Percentiles rank a stretch among this genome's conserved stretches.
Conservation (phyloP, 2,888 invertebrate species). For the Stenolophus ochropezus region DNA sequence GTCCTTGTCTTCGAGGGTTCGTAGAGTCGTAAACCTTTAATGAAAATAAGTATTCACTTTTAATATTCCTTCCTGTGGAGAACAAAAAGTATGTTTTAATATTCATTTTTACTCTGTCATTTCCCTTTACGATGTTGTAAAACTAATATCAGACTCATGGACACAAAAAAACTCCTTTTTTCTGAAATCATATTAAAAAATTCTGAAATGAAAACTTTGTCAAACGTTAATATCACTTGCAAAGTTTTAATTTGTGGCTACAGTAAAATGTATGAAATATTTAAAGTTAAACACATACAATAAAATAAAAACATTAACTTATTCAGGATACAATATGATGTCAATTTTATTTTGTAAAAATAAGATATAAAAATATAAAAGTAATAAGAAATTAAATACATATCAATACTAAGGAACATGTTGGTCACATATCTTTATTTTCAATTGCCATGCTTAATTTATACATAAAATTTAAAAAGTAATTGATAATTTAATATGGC, state of each 20-base stretch:
- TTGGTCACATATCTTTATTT: no score
- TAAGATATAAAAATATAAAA: no score
- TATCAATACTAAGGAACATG: no score
- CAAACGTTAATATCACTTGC: not conserved
- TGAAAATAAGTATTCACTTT: conserved; percentile 7
- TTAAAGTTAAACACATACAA: no score
- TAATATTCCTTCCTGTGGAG: not conserved
- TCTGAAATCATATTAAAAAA: not conserved
- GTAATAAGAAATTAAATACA: no score
- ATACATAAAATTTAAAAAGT: no score
- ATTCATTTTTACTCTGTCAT: not conserved
- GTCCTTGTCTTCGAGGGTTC: not conserved
- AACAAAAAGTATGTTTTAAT: not conserved
- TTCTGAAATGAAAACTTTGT: not conserved
- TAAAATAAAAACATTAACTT: no score
- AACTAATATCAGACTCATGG: not conserved
- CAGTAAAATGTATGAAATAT: no score
- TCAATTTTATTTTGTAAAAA: no score
- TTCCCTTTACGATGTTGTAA: not conserved
- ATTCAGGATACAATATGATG: no score
- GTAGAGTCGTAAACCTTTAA: not conserved
- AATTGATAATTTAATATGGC: no score
- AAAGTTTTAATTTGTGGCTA: not conserved
- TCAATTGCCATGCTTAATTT: no score
- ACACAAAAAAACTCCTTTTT: not conserved